Conservation (phyloP, 2,888 invertebrate genomes). For the Phortica magna region DNA sequence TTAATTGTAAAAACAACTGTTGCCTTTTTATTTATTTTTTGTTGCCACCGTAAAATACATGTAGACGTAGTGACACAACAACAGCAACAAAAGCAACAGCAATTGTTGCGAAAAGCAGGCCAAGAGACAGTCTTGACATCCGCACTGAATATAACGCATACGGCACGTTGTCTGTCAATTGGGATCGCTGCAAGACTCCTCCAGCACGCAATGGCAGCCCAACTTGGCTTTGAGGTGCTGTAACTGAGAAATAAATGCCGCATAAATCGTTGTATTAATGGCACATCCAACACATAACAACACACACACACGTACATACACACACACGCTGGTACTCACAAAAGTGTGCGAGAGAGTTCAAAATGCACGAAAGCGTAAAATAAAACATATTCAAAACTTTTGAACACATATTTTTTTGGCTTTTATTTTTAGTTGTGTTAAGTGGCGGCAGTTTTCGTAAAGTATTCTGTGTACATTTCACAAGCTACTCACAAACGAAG, state of each 20-base stretch:
- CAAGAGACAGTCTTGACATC: too few relatives aligned
- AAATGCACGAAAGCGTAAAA: not conserved
- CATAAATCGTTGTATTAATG: conserved; percentile 26
- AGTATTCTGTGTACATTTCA: not conserved
- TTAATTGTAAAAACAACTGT: conserved; percentile 3
- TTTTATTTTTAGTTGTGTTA: not conserved
- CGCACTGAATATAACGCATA: too few relatives aligned
- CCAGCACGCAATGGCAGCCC: not conserved
- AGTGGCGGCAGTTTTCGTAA: conserved; percentile 3
- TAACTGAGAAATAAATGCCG: conserved; percentile 25
- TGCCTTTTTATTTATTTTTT: not conserved
- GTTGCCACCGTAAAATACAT: too few relatives aligned
- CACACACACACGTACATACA: conserved; percentile 14
- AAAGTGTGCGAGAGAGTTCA: not conserved
- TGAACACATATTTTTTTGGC: not conserved
- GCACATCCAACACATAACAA: too few relatives aligned
- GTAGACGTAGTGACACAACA: not conserved
- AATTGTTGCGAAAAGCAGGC: too few relatives aligned
- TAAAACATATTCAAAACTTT: conserved; percentile 3
- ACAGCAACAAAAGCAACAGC: not conserved
- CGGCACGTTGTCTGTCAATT: too few relatives aligned
- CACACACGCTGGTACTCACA: not conserved
- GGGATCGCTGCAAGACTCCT: too few relatives aligned
- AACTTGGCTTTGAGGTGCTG: conserved; percentile 16
- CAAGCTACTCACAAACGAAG: not conserved